Base-by-base conservation (phyloP, 1,140 invertebrate genomes). In the Drosophila tristis region DNA sequence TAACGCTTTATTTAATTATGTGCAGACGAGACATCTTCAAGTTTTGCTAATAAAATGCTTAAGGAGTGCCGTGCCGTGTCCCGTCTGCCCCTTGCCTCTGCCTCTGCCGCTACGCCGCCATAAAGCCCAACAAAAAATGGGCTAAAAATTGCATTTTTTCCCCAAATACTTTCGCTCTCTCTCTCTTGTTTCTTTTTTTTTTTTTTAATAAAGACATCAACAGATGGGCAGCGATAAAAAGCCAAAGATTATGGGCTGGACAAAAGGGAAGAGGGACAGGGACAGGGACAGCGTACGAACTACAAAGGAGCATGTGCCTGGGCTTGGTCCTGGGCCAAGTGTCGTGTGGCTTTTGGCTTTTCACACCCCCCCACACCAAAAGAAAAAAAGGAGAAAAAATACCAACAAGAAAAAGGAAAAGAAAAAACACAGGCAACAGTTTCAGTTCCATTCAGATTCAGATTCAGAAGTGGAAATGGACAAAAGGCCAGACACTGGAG, bases 1-100 rank as follows among this genome's bases (percentile, higher is more conserved):
- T 89, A 90, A 89, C 89, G 89, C 89, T 90, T 90, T 90, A 90
- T 90, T 90, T 90, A 90, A 90, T 90, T 90, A 90, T 90, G 89
- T 87, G 79, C 62, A 76, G 60, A 67, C 66, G 66, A 89, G 85
- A 89, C 84, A 84, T 80, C 84, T 89, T 89, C 67, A 87, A 89
- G 85, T 80, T 73, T 78, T 84, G 76, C 85, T 90, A 80, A 89
- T 89, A 89, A 89, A 89, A 90, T 89, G 84, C 76, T 89, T 89
- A 89, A 89, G 74, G 73, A 76, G 65, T 62, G 11, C 51, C 39
- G 55, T 61, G 53, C 35, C 23, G 23, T 25, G 23, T 25, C 23
- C 20, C 20, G 20, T 20, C 20, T 20, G 20, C 20, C 20, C 20
- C 20, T 20, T 20, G 20, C 20, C 2, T 20, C 20, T 20, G 20